Percentiles rank a stretch among this genome's conserved stretches.
Evolutionary conservation across 2,797 vertebrate genomes (phyloP).

Genomic region (Arrhamphus sclerolepis): DNA sequence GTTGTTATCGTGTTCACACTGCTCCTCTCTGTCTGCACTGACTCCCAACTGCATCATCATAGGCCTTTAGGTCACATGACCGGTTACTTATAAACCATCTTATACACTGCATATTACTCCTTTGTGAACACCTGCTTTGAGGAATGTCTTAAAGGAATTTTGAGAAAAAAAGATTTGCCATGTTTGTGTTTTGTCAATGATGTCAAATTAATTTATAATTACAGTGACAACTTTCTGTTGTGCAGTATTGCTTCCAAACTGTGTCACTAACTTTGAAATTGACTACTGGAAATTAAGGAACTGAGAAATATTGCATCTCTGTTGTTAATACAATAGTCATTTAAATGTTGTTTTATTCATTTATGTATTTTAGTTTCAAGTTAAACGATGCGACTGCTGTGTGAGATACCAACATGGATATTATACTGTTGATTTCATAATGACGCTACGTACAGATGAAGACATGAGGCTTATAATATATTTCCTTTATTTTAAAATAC

Average conservation of each 20-base stretch:
- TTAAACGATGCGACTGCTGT: background rate
- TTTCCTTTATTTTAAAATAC: slow-evolving; percentile 19
- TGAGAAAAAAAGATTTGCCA: background rate
- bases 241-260: background rate
- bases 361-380: slow-evolving; percentile 5
- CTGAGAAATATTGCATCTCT: background rate
- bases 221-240: slow-evolving; percentile 1
- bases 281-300: background rate
- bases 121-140: background rate
- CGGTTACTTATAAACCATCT: background rate
- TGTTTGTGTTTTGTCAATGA: slow-evolving; percentile 32
- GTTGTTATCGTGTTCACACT: background rate
- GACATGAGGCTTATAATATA: background rate
- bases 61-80: background rate
- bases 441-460: background rate
- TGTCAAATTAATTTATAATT: slow-evolving; percentile 5
- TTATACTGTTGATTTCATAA: background rate
- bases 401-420: background rate
- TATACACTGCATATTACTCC: slow-evolving; percentile 1
- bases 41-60: background rate
- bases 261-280: slow-evolving; percentile 1
- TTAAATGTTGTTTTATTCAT: background rate
- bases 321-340: background rate
- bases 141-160: background rate
- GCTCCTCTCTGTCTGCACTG: no score